Conservation (phyloP, 2,888 invertebrate species). For the Pseudococcus jackbeardsleyi region DNA sequence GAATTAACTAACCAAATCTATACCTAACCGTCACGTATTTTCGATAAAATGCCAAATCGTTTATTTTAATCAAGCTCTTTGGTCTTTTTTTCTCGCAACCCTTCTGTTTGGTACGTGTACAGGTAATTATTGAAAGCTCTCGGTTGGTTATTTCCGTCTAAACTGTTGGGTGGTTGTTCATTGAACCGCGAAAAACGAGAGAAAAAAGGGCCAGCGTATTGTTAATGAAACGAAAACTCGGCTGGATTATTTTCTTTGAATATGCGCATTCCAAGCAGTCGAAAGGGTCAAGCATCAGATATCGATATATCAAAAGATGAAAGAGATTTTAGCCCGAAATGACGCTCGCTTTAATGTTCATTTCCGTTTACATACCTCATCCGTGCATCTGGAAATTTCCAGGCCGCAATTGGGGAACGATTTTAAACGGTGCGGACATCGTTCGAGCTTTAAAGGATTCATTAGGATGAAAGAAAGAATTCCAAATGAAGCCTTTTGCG, state of each 20-base stretch:
- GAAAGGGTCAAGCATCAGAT: background rate
- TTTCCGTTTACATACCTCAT: background rate
- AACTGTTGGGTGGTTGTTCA: background rate
- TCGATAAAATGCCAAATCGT: background rate
- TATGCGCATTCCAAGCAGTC: background rate
- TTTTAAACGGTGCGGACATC: background rate
- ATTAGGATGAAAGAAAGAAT: background rate
- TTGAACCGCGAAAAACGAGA: background rate
- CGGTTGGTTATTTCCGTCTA: too few relatives aligned
- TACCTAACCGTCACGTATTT: background rate
- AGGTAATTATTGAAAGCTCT: too few relatives aligned
- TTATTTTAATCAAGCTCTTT: background rate
- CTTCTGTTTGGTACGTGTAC: too few relatives aligned
- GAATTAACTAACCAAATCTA: background rate
- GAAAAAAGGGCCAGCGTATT: background rate
- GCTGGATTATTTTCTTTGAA: background rate
- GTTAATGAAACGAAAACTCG: slow-evolving; percentile 3
- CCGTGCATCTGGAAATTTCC: background rate
- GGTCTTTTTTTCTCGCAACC: too few relatives aligned
- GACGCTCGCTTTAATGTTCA: background rate
- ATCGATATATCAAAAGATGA: background rate
- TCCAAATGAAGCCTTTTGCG: slow-evolving; percentile 5
- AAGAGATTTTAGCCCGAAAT: background rate
- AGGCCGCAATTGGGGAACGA: background rate
- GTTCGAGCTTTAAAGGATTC: background rate